A percentile compares a stretch with the other conserved stretches of the same genome.
These are phyloP conservation scores for Lampris megalopsis DNA, from an alignment of 2,113 vertebrate species.

Conservation along the genomic window DNA sequence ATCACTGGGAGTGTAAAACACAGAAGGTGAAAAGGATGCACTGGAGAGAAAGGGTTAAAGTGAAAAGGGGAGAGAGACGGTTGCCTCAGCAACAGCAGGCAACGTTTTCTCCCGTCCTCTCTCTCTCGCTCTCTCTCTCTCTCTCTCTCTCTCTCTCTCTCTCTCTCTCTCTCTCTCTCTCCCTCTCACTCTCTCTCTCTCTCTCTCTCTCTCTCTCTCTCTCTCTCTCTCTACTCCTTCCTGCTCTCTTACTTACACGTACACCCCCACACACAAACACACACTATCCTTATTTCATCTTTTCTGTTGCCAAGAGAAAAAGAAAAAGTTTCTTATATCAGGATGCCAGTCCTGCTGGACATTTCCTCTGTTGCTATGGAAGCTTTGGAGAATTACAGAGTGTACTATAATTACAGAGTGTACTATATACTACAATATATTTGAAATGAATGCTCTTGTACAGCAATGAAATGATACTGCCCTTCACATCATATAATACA, in stretches of 20 bases:
- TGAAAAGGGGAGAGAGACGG: constrained; percentile 60
- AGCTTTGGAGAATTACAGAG: neutral
- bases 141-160: neutral
- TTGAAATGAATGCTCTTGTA: neutral
- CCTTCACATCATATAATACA: neutral
- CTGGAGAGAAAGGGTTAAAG: constrained; percentile 75
- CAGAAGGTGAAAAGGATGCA: constrained; percentile 75
- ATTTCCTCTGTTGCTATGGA: constrained; percentile 16
- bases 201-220: too few relatives aligned
- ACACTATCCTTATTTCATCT: constrained; percentile 13
- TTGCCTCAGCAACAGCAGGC: constrained; percentile 80
- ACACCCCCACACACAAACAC: constrained; percentile 1
- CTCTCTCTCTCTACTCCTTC: constrained; percentile 21
- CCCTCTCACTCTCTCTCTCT: too few relatives aligned
- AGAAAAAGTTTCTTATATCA: constrained; percentile 41
- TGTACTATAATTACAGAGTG: constrained; percentile 12
- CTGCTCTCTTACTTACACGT: constrained; percentile 1
- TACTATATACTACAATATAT: neutral
- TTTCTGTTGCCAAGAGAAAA: constrained; percentile 29
- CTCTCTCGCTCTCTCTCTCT: neutral
- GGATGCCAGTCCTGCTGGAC: neutral
- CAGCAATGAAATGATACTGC: neutral
- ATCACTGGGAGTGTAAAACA: constrained; percentile 63
- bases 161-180: too few relatives aligned
- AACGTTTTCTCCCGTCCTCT: constrained; percentile 52